These are phyloP conservation scores for Tanytarsus gracilentus DNA, from an alignment of 2,888 invertebrate genomes.

Conservation along the genomic window DNA sequence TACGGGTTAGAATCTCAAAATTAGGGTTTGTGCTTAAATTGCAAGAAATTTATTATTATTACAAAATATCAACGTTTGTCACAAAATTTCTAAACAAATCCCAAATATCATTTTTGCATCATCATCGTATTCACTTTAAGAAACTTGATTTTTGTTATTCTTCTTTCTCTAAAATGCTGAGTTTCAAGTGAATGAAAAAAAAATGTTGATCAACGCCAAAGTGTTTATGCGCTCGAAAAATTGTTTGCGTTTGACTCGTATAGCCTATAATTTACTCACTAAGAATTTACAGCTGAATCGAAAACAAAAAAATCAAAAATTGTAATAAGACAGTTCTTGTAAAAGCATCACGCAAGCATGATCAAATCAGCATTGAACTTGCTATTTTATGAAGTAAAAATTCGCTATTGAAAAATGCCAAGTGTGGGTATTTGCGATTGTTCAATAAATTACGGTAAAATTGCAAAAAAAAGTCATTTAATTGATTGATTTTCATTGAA, in stretches of 20 bases:
- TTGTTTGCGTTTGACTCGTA: neutral
- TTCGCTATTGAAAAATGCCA: neutral
- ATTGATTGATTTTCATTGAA: neutral
- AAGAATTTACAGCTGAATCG: neutral
- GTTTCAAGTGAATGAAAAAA: no score
- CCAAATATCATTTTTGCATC: no score
- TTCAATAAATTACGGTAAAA: neutral
- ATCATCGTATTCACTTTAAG: no score
- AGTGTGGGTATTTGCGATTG: neutral
- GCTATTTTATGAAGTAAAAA: neutral
- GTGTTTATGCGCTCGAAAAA: neutral
- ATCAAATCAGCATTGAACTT: conserved; percentile 12
- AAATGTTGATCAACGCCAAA: neutral
- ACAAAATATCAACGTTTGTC: no score
- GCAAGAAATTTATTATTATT: no score
- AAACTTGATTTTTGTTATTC: no score
- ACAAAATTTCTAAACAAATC: no score
- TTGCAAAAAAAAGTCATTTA: neutral
- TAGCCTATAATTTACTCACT: neutral
- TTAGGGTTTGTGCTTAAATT: no score
- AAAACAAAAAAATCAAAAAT: neutral
- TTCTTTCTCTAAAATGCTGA: no score
- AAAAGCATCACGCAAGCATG: conserved; percentile 7
- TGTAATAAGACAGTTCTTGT: neutral
- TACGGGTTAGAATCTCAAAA: no score